Conservation (phyloP, 2,888 invertebrate genomes). For the Diarsia dahlii region DNA sequence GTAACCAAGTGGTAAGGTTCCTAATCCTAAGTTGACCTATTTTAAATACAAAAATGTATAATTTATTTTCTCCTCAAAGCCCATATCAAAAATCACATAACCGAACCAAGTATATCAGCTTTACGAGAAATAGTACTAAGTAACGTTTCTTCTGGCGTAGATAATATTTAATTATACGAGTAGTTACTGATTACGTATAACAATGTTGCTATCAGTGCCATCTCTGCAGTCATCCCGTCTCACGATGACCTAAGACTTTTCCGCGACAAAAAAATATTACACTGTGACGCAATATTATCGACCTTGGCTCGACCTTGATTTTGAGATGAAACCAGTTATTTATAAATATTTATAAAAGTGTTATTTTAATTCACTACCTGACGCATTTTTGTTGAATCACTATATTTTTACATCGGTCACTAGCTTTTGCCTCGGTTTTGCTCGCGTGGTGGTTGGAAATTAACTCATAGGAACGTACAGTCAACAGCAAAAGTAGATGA, state of each 20-base stretch:
- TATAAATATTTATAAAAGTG: conserved; percentile 30
- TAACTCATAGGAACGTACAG: rapidly evolving
- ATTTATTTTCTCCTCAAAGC: not conserved
- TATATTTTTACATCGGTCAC: not conserved
- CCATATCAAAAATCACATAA: too few species aligned
- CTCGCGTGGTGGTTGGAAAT: not conserved
- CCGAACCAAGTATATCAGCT: not conserved
- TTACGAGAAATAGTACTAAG: not conserved
- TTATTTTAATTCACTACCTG: conserved; percentile 3
- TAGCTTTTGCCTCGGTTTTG: not conserved
- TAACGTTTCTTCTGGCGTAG: not conserved
- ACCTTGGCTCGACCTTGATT: conserved; percentile 44
- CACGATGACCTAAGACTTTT: not conserved
- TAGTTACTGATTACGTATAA: not conserved
- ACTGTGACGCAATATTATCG: conserved; percentile 11
- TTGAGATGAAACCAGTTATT: conserved; percentile 36
- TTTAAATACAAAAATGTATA: not conserved
- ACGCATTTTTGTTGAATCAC: not conserved
- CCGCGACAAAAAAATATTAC: not conserved
- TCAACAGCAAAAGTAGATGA: too few species aligned
- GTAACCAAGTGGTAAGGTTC: too few species aligned
- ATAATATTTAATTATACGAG: not conserved
- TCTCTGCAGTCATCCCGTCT: conserved; percentile 6
- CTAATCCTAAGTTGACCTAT: not conserved
- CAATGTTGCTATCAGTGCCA: conserved; percentile 5